Percentiles rank a stretch among this genome's conserved stretches.
These are phyloP conservation scores for Myotis brandtii DNA, from an alignment of 2,113 vertebrate species.

Conservation along the genomic window DNA sequence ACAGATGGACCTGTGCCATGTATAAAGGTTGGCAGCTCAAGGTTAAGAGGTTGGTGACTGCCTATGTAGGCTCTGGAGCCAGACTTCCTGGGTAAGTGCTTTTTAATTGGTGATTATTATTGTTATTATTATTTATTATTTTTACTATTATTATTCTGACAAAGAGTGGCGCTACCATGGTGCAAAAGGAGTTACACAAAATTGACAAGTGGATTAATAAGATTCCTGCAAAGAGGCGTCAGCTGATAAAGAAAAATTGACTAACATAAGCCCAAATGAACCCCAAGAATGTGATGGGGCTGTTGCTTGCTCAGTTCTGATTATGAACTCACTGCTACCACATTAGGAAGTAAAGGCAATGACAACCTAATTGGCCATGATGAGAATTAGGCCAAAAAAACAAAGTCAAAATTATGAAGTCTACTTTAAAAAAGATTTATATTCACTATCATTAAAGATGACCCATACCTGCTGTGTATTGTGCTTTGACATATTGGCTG, in stretches of 20 bases:
- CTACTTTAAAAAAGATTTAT: slow-evolving; percentile 33
- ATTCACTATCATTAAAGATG: background rate
- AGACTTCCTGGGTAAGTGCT: background rate
- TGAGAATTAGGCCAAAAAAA: background rate
- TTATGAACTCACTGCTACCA: background rate
- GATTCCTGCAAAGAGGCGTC: slow-evolving; percentile 15
- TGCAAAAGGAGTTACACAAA: background rate
- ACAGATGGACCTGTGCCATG: background rate
- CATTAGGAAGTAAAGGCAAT: background rate
- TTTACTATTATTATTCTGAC: background rate
- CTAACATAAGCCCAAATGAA: background rate
- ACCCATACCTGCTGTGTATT: background rate
- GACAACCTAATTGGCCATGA: background rate
- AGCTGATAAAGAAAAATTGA: background rate
- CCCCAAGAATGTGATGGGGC: background rate
- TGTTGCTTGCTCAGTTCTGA: background rate
- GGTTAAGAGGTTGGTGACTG: background rate
- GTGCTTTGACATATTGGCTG: background rate
- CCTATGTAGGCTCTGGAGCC: background rate
- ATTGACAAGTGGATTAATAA: background rate
- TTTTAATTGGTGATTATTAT: background rate
- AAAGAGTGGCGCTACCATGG: background rate
- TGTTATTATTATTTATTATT: background rate
- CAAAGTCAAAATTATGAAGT: background rate
- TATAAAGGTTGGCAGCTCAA: background rate